A percentile compares a stretch with the other conserved stretches of the same genome.
phyloP scores from a whole-genome alignment of 92 coral and sea anemone genomes.

The Blastomussa wellsi region DNA sequence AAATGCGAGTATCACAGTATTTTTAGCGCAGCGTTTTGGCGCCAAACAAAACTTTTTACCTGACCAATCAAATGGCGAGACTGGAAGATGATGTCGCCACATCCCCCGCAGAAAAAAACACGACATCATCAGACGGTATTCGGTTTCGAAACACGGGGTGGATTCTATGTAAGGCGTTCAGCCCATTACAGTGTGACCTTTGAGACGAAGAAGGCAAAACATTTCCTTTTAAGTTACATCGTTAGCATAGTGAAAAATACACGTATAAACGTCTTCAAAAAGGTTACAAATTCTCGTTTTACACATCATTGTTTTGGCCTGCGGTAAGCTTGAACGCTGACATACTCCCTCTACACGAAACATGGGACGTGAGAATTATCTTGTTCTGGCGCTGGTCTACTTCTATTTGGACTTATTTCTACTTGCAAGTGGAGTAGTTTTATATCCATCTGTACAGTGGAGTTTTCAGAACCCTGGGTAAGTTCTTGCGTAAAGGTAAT shows the following conservation, averaged over 20 bases:
- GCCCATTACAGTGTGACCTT: slow-evolving; percentile 14
- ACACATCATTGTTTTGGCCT: background rate
- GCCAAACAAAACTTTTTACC: background rate
- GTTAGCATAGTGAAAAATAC: background rate
- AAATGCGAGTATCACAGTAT: background rate
- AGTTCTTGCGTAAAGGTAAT: background rate
- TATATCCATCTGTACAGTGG: slow-evolving; percentile 16
- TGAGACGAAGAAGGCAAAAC: background rate
- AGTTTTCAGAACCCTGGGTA: slow-evolving; percentile 16
- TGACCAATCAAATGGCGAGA: slow-evolving; percentile 18
- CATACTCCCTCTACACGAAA: background rate
- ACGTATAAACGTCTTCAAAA: background rate
- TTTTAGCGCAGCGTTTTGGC: too few species aligned
- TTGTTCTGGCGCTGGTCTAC: background rate
- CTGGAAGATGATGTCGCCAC: background rate
- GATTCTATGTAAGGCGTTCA: background rate
- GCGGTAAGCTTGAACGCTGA: background rate
- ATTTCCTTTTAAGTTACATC: background rate
- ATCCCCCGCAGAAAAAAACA: background rate
- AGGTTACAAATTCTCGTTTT: background rate
- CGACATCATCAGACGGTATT: background rate
- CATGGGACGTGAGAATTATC: background rate
- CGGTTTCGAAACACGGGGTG: background rate
- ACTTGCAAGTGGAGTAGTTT: background rate
- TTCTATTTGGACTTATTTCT: background rate